Base-by-base conservation (phyloP, 2,888 invertebrate genomes). In the Drosophila hamatofila region DNA sequence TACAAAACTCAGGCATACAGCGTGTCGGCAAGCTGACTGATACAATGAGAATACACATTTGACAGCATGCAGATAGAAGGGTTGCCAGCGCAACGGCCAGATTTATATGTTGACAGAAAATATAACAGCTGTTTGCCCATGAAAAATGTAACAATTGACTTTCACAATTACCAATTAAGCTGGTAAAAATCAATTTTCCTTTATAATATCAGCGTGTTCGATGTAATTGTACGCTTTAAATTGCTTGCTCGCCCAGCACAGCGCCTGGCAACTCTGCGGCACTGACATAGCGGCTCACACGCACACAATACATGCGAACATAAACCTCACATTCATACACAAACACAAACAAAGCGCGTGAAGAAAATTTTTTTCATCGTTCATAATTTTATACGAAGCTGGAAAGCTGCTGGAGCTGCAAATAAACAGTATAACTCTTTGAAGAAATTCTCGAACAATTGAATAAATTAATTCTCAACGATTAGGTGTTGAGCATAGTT, bases 361-460 rank as follows among this genome's bases (percentile, higher is more conserved):
- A 49, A 59, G 48, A 76, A 69, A 57, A 51, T 66, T 75, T 78
- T 79, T 80, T 81, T 72, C 79, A 55, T 69, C 85, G 72, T 83
- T 83, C 89, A 81, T 74, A 83, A 88, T 76, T 89, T 89, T 63
- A 65, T 76, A 67, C 65, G 72, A 55, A 72, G 59, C 66, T 71
- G 55, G 44, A 48, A 60, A 71, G 78, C 81, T 73, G 74, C 59
- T 55, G 55, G 63, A 65, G 59, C 70, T 59, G 55, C 48, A 49
- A 70, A 67, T 48, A 57, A 58, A 27, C 44, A 57, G 35, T 35
- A 18, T 37, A 74, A 74, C 54, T 69, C 41, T 49, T 39, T 62
- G 27, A 16, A 61, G 51, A 49, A 74, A 44, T 64, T 59, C 49
- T 9, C 51, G 5, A 18, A 37, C 27, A 25, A 54, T 21, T 18